A percentile compares a stretch with the other conserved stretches of the same genome.
Evolutionary conservation across 1,140 invertebrate species (phyloP).

Genomic region (Adoxophyes honmai): DNA sequence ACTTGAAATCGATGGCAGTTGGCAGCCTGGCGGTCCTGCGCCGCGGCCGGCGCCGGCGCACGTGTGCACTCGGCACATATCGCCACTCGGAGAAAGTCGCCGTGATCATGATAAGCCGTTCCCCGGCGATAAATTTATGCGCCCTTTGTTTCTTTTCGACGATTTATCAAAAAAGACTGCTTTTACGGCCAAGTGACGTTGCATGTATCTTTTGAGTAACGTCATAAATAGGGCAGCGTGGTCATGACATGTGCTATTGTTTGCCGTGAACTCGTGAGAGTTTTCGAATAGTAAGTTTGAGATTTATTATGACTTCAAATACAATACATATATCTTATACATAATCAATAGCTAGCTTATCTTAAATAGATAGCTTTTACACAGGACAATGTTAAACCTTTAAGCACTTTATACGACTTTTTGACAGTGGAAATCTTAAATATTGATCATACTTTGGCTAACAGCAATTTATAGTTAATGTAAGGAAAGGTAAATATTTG

Average conservation of each 20-base stretch:
- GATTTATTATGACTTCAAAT: too few species aligned
- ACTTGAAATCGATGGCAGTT: neutral
- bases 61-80: conserved; percentile 31
- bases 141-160: conserved; percentile 71
- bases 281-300: too few species aligned
- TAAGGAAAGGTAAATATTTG: too few species aligned
- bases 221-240: conserved; percentile 22
- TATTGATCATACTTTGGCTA: too few species aligned
- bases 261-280: neutral
- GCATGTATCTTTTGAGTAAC: conserved; percentile 19
- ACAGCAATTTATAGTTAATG: too few species aligned
- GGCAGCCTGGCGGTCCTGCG: neutral
- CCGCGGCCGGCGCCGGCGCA: conserved; percentile 17
- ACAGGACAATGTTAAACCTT: too few species aligned
- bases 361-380: too few species aligned
- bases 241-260: conserved; percentile 18
- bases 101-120: conserved; percentile 63
- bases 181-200: conserved; percentile 26
- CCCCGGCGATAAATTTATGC: conserved; percentile 66
- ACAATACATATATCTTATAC: too few species aligned
- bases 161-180: conserved; percentile 63
- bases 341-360: too few species aligned
- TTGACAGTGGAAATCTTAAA: too few species aligned
- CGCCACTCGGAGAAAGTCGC: conserved; percentile 64
- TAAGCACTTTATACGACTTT: too few species aligned